These are phyloP conservation scores for Calephelis perditalis DNA, from an alignment of 2,888 invertebrate species.

Conservation along the genomic window DNA sequence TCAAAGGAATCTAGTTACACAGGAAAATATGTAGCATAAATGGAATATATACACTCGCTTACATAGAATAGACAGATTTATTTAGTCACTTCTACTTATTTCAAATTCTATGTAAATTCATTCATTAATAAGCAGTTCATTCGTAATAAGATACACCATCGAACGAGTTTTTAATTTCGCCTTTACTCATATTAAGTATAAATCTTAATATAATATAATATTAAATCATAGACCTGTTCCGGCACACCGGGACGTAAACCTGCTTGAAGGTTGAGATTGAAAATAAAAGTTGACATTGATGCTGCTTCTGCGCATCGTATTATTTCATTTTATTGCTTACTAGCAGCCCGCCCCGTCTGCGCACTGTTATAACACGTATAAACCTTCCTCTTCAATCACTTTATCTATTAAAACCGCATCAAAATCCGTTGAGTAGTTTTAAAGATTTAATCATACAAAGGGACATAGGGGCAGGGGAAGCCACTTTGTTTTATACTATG, in stretches of 20 bases:
- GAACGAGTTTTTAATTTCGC: constrained; percentile 3
- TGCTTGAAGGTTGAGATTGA: constrained; percentile 4
- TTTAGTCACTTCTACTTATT: not conserved
- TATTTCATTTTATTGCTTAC: no score
- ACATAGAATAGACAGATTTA: not conserved
- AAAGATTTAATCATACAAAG: no score
- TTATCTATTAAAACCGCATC: no score
- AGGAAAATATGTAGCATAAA: not conserved
- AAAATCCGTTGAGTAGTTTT: no score
- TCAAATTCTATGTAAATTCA: not conserved
- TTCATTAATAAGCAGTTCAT: not conserved
- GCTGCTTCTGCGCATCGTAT: no score
- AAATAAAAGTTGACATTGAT: not conserved
- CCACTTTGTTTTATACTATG: no score
- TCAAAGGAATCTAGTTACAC: no score
- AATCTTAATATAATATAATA: not conserved
- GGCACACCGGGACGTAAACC: not conserved
- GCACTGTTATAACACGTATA: no score
- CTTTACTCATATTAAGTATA: constrained; percentile 1
- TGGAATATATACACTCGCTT: not conserved
- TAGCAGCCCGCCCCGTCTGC: no score
- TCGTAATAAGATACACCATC: not conserved
- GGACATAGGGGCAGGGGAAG: no score
- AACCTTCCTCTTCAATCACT: no score
- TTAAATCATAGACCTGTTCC: not conserved